phyloP scores from a whole-genome alignment of 2,888 invertebrate species.

The Oasisia sp. region DNA sequence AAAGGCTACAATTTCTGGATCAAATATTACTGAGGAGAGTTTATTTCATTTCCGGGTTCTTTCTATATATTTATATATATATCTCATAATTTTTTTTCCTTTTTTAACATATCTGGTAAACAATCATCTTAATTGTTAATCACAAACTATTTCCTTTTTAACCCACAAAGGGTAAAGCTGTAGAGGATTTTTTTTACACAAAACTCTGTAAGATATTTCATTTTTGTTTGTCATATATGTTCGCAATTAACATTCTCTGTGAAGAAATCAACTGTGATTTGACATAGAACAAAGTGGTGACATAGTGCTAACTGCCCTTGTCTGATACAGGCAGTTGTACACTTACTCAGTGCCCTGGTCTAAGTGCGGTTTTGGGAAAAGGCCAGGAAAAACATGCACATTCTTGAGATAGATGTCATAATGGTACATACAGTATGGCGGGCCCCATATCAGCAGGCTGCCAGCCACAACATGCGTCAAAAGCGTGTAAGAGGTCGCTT shows the following conservation, averaged over 20 bases:
- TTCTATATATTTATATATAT: too few species aligned
- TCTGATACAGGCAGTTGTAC: neutral
- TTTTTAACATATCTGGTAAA: too few species aligned
- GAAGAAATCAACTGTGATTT: neutral
- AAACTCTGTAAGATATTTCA: too few species aligned
- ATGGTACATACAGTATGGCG: neutral
- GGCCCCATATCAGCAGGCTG: neutral
- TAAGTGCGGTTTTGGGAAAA: neutral
- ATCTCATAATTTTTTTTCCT: too few species aligned
- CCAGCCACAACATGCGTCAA: neutral
- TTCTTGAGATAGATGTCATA: neutral
- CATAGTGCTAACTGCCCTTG: neutral
- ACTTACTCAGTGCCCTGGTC: neutral
- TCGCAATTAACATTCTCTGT: neutral
- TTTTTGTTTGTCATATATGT: too few species aligned
- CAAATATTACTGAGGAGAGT: too few species aligned
- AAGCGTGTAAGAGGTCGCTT: neutral
- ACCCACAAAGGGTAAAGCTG: too few species aligned
- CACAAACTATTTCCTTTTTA: too few species aligned
- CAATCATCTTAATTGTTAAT: too few species aligned
- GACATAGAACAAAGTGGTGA: neutral
- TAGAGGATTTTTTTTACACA: too few species aligned
- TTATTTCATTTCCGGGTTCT: too few species aligned
- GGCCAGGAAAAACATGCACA: slow-evolving; percentile 4
- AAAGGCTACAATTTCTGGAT: too few species aligned